phyloP scores from a whole-genome alignment of 2,888 invertebrate genomes.

The Drosophila sordidula region DNA sequence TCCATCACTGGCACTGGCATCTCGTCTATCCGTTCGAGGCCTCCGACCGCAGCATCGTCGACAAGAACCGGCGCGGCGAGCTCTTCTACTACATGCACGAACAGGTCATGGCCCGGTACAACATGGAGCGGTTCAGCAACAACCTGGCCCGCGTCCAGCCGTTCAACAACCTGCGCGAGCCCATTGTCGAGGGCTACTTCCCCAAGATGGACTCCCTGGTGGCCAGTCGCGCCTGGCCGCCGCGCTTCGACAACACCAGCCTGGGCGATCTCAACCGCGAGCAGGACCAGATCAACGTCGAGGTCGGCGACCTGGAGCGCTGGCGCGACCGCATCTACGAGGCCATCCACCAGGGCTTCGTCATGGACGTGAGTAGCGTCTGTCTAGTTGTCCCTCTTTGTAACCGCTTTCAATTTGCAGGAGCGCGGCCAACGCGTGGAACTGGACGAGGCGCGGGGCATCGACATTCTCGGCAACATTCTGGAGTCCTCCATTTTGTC shows the following conservation, averaged over 20 bases:
- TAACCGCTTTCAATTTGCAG: too few species aligned
- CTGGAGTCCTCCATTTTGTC: conserved; percentile 91
- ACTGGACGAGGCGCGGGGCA: conserved; percentile 89
- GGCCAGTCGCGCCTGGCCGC: conserved; percentile 91
- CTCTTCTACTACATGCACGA: conserved; percentile 93
- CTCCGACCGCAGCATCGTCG: conserved; percentile 86
- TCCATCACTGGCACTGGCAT: conserved; percentile 87
- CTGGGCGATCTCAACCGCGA: conserved; percentile 89
- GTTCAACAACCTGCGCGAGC: conserved; percentile 88
- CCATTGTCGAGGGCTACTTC: conserved; percentile 92
- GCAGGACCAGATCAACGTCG: conserved; percentile 88
- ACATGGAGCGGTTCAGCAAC: conserved; percentile 91
- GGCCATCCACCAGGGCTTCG: conserved; percentile 89
- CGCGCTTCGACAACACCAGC: conserved; percentile 87
- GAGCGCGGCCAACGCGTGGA: conserved; percentile 86
- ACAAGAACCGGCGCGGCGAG: conserved; percentile 91
- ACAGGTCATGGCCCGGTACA: conserved; percentile 88
- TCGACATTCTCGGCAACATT: conserved; percentile 92
- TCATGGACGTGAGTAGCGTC: conserved; percentile 86
- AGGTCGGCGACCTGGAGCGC: conserved; percentile 89
- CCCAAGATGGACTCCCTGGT: conserved; percentile 93
- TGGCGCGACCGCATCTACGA: conserved; percentile 91
- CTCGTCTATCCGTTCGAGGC: conserved; percentile 91
- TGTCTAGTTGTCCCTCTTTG: too few species aligned
- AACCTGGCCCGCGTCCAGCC: conserved; percentile 88